These are phyloP conservation scores for Hypotaenidia philippensis DNA, from an alignment of 2,797 vertebrate species.

Conservation along the genomic window DNA sequence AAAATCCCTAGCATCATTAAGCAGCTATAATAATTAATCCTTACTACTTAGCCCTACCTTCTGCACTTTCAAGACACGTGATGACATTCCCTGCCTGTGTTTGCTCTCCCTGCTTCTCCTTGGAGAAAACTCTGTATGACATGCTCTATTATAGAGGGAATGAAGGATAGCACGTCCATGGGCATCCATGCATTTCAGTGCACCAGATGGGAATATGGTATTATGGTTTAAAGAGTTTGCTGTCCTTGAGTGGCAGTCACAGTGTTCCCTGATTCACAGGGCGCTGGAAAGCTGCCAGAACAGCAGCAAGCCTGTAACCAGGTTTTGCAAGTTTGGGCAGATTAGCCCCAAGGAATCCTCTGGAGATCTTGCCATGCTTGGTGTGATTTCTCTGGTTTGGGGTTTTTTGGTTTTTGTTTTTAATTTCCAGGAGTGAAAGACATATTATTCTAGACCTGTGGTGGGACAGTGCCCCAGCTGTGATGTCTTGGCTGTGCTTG, in stretches of 20 bases:
- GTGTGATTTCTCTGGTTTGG: not conserved
- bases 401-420: too few relatives aligned
- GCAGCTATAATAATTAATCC: constrained; percentile 10
- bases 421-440: not conserved
- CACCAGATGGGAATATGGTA: constrained; percentile 47
- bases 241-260: constrained; percentile 56
- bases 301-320: not conserved
- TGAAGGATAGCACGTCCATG: not conserved
- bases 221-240: constrained; percentile 36
- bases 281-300: not conserved
- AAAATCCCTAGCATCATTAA: constrained; percentile 16
- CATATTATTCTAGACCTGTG: not conserved
- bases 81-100: not conserved
- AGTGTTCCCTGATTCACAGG: constrained; percentile 24
- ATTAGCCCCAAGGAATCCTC: not conserved
- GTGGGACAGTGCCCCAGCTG: not conserved
- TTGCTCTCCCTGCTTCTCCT: constrained; percentile 8
- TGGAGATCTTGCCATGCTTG: not conserved
- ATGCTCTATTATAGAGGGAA: not conserved
- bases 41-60: not conserved
- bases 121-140: not conserved
- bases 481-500: not conserved
- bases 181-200: constrained; percentile 35
- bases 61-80: not conserved
- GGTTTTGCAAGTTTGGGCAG: not conserved